These are phyloP conservation scores for Porites lutea DNA, from an alignment of 64 coral and sea anemone genomes.

Conservation along the genomic window DNA sequence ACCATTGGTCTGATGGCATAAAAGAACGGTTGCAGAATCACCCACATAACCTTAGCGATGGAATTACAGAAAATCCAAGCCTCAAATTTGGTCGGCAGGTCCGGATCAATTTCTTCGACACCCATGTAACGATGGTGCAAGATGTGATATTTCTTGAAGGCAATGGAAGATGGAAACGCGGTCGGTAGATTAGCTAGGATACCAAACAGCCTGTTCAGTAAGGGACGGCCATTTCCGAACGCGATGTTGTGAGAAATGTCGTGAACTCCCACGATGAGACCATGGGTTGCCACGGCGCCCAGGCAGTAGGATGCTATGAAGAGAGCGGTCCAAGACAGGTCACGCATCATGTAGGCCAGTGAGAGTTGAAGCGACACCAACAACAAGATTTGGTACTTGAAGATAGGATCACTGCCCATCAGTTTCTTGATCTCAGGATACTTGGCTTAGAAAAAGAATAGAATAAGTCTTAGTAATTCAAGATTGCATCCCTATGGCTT, in stretches of 20 bases:
- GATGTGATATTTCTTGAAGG: conserved; percentile 79
- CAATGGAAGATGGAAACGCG: conserved; percentile 51
- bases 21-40: conserved; percentile 57
- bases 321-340: conserved; percentile 64
- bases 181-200: conserved; percentile 75
- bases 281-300: conserved; percentile 64
- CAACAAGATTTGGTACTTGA: conserved; percentile 66
- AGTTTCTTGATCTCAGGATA: conserved; percentile 86
- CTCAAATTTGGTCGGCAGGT: conserved; percentile 76
- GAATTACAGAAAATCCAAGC: conserved; percentile 62
- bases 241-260: conserved; percentile 83
- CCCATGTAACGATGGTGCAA: conserved; percentile 83
- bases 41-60: conserved; percentile 59
- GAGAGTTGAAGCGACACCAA: conserved; percentile 61
- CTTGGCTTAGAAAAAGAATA: conserved; percentile 40
- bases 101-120: conserved; percentile 70
- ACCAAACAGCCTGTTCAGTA: conserved; percentile 70
- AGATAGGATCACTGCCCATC: conserved; percentile 66
- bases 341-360: conserved; percentile 25
- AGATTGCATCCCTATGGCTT: too few species aligned
- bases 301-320: conserved; percentile 55
- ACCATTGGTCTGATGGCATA: conserved; percentile 67
- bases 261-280: conserved; percentile 64
- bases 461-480: neutral
- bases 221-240: conserved; percentile 63